phyloP scores from a whole-genome alignment of 2,888 invertebrate species.

The Drosophila aldrichi region DNA sequence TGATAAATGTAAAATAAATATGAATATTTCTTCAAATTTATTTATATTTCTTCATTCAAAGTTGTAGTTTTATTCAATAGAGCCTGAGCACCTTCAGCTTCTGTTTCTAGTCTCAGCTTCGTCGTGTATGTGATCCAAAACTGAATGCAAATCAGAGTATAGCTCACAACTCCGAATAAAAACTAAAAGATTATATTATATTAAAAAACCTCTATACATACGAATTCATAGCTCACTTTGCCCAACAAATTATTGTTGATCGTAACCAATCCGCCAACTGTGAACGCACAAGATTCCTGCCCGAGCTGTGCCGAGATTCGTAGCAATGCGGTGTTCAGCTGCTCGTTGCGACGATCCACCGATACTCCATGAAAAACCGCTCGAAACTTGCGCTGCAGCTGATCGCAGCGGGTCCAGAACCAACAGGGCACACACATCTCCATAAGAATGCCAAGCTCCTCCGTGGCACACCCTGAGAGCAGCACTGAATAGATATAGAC shows the following conservation, averaged over 20 bases:
- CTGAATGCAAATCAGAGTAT: slow-evolving; percentile 43
- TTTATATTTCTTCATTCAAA: too few relatives aligned
- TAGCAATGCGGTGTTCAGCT: slow-evolving; percentile 42
- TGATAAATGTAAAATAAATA: too few relatives aligned
- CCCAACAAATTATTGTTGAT: slow-evolving; percentile 59
- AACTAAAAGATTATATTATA: neutral
- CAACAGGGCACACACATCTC: slow-evolving; percentile 46
- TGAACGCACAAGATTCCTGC: slow-evolving; percentile 53
- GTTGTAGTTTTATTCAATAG: neutral
- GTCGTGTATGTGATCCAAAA: slow-evolving; percentile 45
- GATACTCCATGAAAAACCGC: slow-evolving; percentile 33
- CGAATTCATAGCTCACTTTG: slow-evolving; percentile 39
- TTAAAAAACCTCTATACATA: neutral
- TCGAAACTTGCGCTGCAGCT: slow-evolving; percentile 39
- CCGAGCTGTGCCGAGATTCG: slow-evolving; percentile 54
- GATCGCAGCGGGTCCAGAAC: slow-evolving; percentile 58
- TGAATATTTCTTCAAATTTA: too few relatives aligned
- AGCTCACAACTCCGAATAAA: slow-evolving; percentile 13
- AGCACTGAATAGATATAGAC: neutral
- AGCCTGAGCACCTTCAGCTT: neutral
- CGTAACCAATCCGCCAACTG: slow-evolving; percentile 52
- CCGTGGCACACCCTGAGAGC: slow-evolving; percentile 29
- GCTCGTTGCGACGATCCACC: slow-evolving; percentile 43
- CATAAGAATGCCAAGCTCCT: slow-evolving; percentile 28
- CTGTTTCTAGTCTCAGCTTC: neutral